Evolutionary conservation across 2,113 vertebrate species (phyloP).

Genomic region (Mustelus asterias): DNA sequence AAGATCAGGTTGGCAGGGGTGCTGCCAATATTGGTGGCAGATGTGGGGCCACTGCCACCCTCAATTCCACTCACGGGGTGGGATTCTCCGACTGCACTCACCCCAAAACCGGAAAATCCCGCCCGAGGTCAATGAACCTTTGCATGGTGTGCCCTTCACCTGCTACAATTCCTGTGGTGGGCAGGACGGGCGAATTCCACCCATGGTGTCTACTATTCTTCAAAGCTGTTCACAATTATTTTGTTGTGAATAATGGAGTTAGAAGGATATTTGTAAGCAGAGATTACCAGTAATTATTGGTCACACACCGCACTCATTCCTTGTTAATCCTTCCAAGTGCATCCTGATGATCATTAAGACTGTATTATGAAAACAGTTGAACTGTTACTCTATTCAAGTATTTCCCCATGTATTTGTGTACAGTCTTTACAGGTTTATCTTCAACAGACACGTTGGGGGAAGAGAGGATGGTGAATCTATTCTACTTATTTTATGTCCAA

Average conservation of each 20-base stretch:
- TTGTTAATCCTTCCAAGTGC: no score
- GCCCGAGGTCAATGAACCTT: no score
- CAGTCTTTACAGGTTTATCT: neutral
- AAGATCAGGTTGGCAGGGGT: no score
- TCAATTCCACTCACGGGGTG: no score
- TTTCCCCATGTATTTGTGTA: neutral
- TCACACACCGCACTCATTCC: neutral
- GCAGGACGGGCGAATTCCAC: neutral
- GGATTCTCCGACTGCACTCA: no score
- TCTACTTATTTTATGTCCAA: neutral
- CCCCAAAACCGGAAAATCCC: no score
- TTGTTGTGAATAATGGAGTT: neutral
- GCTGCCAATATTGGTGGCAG: no score
- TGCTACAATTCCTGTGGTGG: no score
- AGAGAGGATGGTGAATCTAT: neutral
- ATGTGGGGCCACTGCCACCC: no score
- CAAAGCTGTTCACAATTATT: neutral
- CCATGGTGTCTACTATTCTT: neutral
- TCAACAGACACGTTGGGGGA: neutral
- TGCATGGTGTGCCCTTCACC: no score
- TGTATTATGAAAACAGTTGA: neutral
- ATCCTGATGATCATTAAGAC: neutral
- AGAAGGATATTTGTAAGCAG: neutral
- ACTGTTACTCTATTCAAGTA: neutral
- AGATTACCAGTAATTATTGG: neutral